Evolutionary conservation across 2,888 invertebrate genomes (phyloP).

Genomic region (Panzeria rudis): DNA sequence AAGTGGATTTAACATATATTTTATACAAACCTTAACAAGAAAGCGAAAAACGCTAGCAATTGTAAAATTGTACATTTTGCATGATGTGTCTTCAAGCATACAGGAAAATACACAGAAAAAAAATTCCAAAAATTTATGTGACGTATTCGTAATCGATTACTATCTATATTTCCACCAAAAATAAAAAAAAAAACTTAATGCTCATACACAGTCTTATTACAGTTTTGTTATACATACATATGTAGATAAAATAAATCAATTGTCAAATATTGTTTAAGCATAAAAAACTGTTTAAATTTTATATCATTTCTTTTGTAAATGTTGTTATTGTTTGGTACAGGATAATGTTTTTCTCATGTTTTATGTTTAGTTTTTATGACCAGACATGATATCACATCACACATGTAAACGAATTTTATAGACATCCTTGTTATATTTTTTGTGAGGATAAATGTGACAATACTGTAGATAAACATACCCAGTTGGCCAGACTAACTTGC

Average conservation of each 20-base stretch:
- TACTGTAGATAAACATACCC: slow-evolving; percentile 22
- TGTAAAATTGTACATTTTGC: too few relatives aligned
- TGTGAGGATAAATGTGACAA: slow-evolving; percentile 59
- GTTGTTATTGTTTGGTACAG: slow-evolving; percentile 27
- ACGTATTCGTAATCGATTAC: too few relatives aligned
- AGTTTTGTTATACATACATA: background rate
- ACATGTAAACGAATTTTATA: slow-evolving; percentile 46
- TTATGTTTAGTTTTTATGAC: slow-evolving; percentile 59
- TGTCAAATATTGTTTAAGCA: slow-evolving; percentile 35
- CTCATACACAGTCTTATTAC: too few relatives aligned
- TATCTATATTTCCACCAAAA: too few relatives aligned
- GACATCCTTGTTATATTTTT: slow-evolving; percentile 8
- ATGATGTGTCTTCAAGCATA: too few relatives aligned
- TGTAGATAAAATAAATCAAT: slow-evolving; percentile 40
- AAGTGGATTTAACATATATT: too few relatives aligned
- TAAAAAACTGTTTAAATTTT: slow-evolving; percentile 27
- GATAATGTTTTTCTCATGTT: slow-evolving; percentile 29
- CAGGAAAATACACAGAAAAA: too few relatives aligned
- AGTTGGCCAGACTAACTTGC: too few relatives aligned
- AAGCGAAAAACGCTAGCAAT: too few relatives aligned
- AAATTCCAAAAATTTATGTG: too few relatives aligned
- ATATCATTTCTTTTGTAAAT: slow-evolving; percentile 16
- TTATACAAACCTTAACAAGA: too few relatives aligned
- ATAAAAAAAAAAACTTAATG: too few relatives aligned
- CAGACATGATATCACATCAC: slow-evolving; percentile 61